Evolutionary conservation across 1,140 invertebrate genomes (phyloP), one percentile per base, ranked within the genome.

Genomic region (Drosophila simulans): DNA sequence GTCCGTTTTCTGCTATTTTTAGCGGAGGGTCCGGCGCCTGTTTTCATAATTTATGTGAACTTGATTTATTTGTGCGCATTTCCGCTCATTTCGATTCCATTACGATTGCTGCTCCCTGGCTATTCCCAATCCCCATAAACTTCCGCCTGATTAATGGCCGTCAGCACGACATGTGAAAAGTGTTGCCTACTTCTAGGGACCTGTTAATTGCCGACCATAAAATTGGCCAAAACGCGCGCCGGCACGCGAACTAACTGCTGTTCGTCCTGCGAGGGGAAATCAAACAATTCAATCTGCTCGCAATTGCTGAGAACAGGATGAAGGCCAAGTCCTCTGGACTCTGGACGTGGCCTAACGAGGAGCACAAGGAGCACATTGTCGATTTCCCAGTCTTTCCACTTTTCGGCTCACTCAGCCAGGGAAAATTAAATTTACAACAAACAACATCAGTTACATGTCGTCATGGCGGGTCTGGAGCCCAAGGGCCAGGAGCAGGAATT

Each of bases 381-480:
- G 42, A 64, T 17, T 27, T 37, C 45, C 8, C 12, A 39, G 48
- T 34, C 11, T 25, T 39, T 17, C 37, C 52, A 17, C 31, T 31
- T 68, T 37, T 43, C 22, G 72, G 48, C 63, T 69, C 58, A 43
- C 65, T 52, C 48, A 73, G 69, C 57, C 62, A 52, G 74, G 55
- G 62, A 76, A 86, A 86, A 86, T 88, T 82, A 73, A 88, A 88
- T 88, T 86, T 88, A 88, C 66, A 86, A 83, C 79, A 88, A 86
- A 80, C 75, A 65, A 82, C 85, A 57, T 70, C 65, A 79, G 79
- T 79, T 76, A 79, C 63, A 83, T 82, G 75, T 88, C 43, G 51
- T 49, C 60, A 35, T 27, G 46, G 35, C n/a, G 65, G 15, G 17
- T 43, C 27, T 25, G 59, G 27, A 7, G 12, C 39, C 49, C 25